Evolutionary conservation across 2,113 vertebrate species (phyloP), one percentile per base, ranked within the genome.

Genomic region (Pagrus major): DNA sequence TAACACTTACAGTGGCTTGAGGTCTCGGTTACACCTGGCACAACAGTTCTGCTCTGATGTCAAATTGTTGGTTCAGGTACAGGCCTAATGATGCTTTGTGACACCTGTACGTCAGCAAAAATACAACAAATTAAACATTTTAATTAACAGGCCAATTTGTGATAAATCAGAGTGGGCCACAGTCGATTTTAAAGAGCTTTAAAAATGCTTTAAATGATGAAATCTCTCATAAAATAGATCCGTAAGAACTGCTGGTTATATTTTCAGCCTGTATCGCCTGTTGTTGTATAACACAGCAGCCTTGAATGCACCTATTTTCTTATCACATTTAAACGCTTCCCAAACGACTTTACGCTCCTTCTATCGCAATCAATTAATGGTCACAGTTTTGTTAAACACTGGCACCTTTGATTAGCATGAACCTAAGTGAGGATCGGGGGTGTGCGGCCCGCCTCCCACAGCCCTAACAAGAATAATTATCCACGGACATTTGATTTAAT

Each of bases 1-100:
- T 98, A 98, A 97, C 97, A 96, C 90, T 76, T 71, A 47, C 67
- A 63, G 94, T 94, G 95, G 85, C 81, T 67, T 44, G 84, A 80
- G 86, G 96, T 92, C 88, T 92, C 95, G 94, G 95, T 95, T 95
- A 95, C 95, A 93, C 86, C 88, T 90, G 92, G 81, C 85, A 63
- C 74, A 84, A 66, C 87, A 68, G 42, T 47, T 75, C 10, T 80
- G 54, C 46, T 59, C 18, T 71, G 7, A 44, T 60, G 74, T 67
- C 56, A 79, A 54, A 77, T 66, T 49, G 29, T 27, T 72, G 29
- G 27, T 65, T 76, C 58, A 77, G 49, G 69, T 63, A 35, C 2
- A 27, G 65, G 69, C 39, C 39, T 71, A 15, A 55, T 42, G 54
- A 73, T 69, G 47, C 16, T 63, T 55, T 54, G 56, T 49, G 51